phyloP scores from a whole-genome alignment of 1,140 invertebrate species.

The Drosophila sproati region DNA sequence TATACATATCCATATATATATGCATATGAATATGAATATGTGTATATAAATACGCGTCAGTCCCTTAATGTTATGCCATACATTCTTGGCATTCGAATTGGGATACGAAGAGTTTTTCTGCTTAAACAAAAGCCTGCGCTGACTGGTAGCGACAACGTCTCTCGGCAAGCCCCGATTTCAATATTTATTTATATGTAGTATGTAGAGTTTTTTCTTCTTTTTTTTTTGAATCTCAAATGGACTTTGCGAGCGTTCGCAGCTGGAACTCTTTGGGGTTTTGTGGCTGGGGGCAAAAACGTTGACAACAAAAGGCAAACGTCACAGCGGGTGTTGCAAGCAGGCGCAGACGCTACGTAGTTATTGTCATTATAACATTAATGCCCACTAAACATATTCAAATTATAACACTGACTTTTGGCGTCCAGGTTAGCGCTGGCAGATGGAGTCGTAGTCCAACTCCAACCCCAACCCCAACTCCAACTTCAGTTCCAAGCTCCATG shows the following conservation, averaged over 20 bases:
- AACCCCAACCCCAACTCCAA: slow-evolving; percentile 1
- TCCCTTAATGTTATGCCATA: slow-evolving; percentile 47
- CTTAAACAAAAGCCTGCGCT: slow-evolving; percentile 74
- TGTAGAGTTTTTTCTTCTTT: slow-evolving; percentile 7
- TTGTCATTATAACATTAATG: slow-evolving; percentile 84
- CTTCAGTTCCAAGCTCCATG: slow-evolving; percentile 54
- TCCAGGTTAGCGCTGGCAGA: background rate
- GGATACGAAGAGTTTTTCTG: slow-evolving; percentile 32
- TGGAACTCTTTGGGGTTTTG: slow-evolving; percentile 22
- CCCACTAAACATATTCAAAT: slow-evolving; percentile 83
- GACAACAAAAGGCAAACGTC: slow-evolving; percentile 80
- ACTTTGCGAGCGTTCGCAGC: slow-evolving; percentile 37
- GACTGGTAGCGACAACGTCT: slow-evolving; percentile 79
- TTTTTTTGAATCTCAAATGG: slow-evolving; percentile 36
- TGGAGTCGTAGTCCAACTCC: slow-evolving; percentile 12
- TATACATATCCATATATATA: slow-evolving; percentile 25
- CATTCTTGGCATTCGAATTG: slow-evolving; percentile 27
- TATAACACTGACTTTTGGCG: slow-evolving; percentile 68
- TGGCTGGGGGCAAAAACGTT: slow-evolving; percentile 61
- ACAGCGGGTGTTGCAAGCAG: slow-evolving; percentile 73
- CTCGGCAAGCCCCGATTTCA: slow-evolving; percentile 74
- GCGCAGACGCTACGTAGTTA: slow-evolving; percentile 75
- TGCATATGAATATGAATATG: slow-evolving; percentile 15
- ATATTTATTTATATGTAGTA: slow-evolving; percentile 72
- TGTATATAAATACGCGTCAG: slow-evolving; percentile 17